Conservation (phyloP, 2,113 vertebrate genomes). For the Strix aluco region DNA sequence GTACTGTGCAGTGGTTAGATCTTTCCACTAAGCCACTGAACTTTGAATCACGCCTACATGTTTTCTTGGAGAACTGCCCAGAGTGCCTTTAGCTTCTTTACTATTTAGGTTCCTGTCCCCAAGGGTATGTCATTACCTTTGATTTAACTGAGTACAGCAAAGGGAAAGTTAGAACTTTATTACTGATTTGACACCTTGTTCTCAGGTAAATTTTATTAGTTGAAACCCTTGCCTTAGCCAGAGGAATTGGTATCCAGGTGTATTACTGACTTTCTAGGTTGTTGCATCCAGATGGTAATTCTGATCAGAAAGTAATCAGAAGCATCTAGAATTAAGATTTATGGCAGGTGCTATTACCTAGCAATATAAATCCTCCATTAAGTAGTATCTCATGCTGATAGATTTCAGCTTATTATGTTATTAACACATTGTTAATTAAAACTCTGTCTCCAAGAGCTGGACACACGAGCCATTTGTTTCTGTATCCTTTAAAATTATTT, state of each 20-base stretch:
- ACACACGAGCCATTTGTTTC: not conserved
- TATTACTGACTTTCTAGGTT: not conserved
- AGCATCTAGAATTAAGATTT: not conserved
- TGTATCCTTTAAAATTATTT: not conserved
- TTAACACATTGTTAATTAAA: not conserved
- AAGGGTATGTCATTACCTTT: not conserved
- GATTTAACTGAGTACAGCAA: not conserved
- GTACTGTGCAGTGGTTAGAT: not conserved
- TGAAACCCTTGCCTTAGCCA: not conserved
- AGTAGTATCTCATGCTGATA: not conserved
- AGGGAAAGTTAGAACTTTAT: not conserved
- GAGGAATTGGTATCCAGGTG: not conserved
- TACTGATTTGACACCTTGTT: not conserved
- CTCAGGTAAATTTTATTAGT: not conserved
- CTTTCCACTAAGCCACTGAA: not conserved
- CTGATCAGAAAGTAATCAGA: not conserved
- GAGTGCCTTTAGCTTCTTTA: not conserved
- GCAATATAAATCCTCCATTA: not conserved
- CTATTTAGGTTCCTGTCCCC: not conserved
- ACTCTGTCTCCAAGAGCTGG: not conserved
- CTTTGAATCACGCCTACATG: not conserved
- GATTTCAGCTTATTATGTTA: not conserved
- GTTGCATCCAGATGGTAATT: not conserved
- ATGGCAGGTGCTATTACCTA: not conserved
- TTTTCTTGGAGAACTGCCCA: not conserved